Evolutionary conservation across 1,140 invertebrate genomes (phyloP).

Genomic region (Drosophila gunungcola): DNA sequence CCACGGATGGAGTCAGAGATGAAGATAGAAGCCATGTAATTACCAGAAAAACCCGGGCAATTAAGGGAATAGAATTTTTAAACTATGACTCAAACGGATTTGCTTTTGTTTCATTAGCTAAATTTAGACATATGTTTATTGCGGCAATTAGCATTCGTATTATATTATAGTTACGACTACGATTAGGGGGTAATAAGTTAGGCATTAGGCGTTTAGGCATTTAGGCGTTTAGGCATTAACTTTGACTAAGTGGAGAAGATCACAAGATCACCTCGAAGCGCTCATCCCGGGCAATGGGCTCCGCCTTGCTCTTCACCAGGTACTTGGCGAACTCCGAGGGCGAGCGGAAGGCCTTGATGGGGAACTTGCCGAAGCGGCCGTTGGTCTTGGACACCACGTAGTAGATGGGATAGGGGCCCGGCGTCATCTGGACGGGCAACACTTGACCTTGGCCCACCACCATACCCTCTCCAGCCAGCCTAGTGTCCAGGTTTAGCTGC

Average conservation of each 20-base stretch:
- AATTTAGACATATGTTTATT: conserved; percentile 48
- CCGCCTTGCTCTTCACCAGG: conserved; percentile 74
- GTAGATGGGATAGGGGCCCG: conserved; percentile 78
- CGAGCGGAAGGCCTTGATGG: conserved; percentile 72
- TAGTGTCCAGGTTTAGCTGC: conserved; percentile 64
- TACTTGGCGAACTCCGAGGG: conserved; percentile 74
- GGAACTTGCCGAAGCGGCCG: conserved; percentile 81
- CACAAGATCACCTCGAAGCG: conserved; percentile 64
- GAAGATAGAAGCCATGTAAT: conserved; percentile 64
- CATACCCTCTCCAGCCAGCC: not conserved
- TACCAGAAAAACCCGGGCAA: conserved; percentile 38
- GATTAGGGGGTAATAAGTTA: conserved; percentile 25
- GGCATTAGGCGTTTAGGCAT: conserved; percentile 20
- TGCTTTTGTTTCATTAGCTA: conserved; percentile 10
- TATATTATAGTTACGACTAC: conserved; percentile 50
- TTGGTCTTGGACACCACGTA: conserved; percentile 79
- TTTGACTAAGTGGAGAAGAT: conserved; percentile 63
- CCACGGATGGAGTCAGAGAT: conserved; percentile 27
- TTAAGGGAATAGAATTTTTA: conserved; percentile 22
- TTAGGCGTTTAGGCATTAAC: conserved; percentile 33
- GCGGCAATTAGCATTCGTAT: conserved; percentile 57
- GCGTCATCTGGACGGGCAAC: conserved; percentile 71
- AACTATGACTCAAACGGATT: conserved; percentile 31
- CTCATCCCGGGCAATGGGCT: conserved; percentile 57
- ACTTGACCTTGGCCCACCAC: conserved; percentile 27